phyloP scores from a whole-genome alignment of 2,888 invertebrate species.

The Acronicta leporina region DNA sequence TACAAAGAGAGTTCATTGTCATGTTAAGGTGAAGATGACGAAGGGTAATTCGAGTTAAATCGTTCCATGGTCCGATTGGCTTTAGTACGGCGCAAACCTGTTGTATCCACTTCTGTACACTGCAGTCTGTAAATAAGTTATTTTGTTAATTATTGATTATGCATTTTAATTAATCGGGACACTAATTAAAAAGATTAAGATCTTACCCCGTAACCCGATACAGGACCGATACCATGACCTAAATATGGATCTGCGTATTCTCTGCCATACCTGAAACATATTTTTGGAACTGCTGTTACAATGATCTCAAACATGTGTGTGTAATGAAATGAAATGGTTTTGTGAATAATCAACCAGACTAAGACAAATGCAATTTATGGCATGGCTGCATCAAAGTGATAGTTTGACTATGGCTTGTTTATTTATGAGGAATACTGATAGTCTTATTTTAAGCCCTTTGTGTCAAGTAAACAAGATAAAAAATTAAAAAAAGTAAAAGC shows the following conservation, averaged over 20 bases:
- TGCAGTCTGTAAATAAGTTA: constrained; percentile 92
- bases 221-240: constrained; percentile 98
- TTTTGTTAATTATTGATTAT: constrained; percentile 5
- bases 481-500: too few relatives aligned
- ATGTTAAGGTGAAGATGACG: constrained; percentile 83
- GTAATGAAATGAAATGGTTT: background rate
- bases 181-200: constrained; percentile 14
- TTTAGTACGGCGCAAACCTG: constrained; percentile 97
- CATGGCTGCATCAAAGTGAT: too few relatives aligned
- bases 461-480: too few relatives aligned
- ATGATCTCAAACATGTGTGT: too few relatives aligned
- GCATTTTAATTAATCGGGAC: background rate
- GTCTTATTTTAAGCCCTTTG: too few relatives aligned
- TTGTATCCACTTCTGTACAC: constrained; percentile 98
- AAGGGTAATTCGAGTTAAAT: constrained; percentile 84
- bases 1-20: constrained; percentile 89
- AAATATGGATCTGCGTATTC: constrained; percentile 98
- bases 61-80: constrained; percentile 79
- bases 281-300: background rate
- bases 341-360: background rate
- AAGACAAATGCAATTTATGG: too few relatives aligned
- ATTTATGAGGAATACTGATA: too few relatives aligned
- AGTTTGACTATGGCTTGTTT: too few relatives aligned
- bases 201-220: constrained; percentile 98
- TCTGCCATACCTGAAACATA: constrained; percentile 92